Base-by-base conservation (phyloP, 2,797 vertebrate species). In the Artibeus jamaicensis region DNA sequence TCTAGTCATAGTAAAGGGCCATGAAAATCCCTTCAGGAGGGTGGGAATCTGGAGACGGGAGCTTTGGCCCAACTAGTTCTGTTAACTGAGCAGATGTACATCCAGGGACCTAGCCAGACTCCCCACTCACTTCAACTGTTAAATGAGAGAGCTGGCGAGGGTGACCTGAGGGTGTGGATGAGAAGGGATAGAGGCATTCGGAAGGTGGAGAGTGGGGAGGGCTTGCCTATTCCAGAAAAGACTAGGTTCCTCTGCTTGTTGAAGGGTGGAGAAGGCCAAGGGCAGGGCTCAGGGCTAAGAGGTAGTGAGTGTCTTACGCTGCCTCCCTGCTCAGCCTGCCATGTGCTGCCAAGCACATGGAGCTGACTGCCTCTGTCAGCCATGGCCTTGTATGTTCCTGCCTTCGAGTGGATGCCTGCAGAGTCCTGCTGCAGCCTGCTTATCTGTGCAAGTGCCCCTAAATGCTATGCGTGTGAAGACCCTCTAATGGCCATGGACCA, bases 371-470 rank as follows among this genome's bases (percentile, higher is more conserved):
- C 21, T 67, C n/a, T 46, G 37, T 39, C 50, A 62, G 48, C 67
- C 7, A 1, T 39, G 89, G 74, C 76, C 78, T 74, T 26, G 21
- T 19, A 34, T 22, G 37, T 76, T 70, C 59, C 70, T 3, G 70
- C 48, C 39, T 29, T 67, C 18, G 46, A 73, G 21, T 62, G n/a
- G 68, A 65, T 65, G 50, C 83, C 73, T 71, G 46, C 16, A 48
- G 71, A 84, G 32, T 42, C 39, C 55, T 92, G 95, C 93, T 39
- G 11, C 79, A 87, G 26, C 94, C 95, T 96, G 96, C 93, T 96
- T 97, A 73, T 79, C 48, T 98, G 39, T 24, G 24, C 67, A 34
- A 92, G 84, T 65, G 53, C 26, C 53, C 50, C 48, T 95, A 96
- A 95, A 95, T 76, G 95, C 90, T 93, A 1, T 55, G 68, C 0